Percentiles rank a stretch among this genome's conserved stretches.
phyloP scores from a whole-genome alignment of 2,888 invertebrate genomes.

The Cactoblastis cactorum region DNA sequence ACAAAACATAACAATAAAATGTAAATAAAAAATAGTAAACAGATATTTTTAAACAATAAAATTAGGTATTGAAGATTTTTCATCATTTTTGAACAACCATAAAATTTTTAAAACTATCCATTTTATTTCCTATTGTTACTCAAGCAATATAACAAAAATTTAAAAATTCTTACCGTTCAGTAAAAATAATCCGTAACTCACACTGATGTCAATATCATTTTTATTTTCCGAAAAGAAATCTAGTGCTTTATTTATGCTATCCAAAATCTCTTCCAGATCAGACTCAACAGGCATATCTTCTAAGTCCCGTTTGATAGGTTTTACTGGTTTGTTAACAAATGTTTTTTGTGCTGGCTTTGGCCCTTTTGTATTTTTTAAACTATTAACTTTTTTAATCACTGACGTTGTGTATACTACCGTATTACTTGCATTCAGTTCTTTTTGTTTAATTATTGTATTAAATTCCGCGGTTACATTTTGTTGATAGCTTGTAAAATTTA shows the following conservation, averaged over 20 bases:
- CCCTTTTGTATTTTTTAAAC: neutral
- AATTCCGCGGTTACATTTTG: neutral
- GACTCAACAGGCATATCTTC: slow-evolving; percentile 29
- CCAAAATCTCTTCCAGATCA: slow-evolving; percentile 38
- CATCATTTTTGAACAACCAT: too few relatives aligned
- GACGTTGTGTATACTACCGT: neutral
- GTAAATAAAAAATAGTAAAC: too few relatives aligned
- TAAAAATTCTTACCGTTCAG: slow-evolving; percentile 40
- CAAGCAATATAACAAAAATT: too few relatives aligned
- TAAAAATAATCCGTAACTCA: slow-evolving; percentile 49
- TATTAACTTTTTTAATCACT: neutral
- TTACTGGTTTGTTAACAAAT: neutral
- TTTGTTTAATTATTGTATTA: neutral
- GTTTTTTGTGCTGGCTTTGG: neutral
- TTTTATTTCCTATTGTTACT: too few relatives aligned
- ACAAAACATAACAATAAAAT: too few relatives aligned
- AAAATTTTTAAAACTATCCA: too few relatives aligned
- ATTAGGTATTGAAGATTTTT: too few relatives aligned
- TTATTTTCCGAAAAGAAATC: slow-evolving; percentile 32
- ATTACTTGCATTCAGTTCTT: neutral
- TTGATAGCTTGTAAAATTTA: neutral
- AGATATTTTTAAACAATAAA: too few relatives aligned
- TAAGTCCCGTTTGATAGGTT: neutral
- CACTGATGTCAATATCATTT: slow-evolving; percentile 39
- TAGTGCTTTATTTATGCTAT: slow-evolving; percentile 31